Conservation (phyloP, 2,888 invertebrate genomes). For the Eupeodes latifasciatus region DNA sequence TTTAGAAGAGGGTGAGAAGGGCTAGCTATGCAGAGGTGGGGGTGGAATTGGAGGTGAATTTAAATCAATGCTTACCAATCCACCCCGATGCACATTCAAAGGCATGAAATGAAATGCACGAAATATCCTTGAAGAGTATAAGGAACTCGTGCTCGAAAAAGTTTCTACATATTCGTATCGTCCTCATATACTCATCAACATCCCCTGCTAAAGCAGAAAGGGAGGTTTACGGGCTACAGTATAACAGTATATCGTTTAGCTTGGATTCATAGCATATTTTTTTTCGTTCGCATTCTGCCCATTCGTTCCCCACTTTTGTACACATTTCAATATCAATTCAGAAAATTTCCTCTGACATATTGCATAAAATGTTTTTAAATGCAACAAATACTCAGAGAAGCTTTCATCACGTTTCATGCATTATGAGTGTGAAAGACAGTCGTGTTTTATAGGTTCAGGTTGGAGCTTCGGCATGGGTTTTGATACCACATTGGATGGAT, state of each 20-base stretch:
- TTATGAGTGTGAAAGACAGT: slow-evolving; percentile 61
- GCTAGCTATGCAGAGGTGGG: neutral
- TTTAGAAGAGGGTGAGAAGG: neutral
- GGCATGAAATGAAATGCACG: slow-evolving; percentile 54
- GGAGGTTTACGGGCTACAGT: neutral
- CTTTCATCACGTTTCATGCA: slow-evolving; percentile 65
- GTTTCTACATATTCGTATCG: neutral
- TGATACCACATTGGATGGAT: neutral
- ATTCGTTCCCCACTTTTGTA: slow-evolving; percentile 11
- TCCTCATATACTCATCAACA: neutral
- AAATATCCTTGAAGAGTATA: slow-evolving; percentile 66
- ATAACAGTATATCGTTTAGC: slow-evolving; percentile 17
- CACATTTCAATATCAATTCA: slow-evolving; percentile 67
- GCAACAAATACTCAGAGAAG: slow-evolving; percentile 65
- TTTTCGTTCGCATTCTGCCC: neutral
- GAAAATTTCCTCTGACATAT: slow-evolving; percentile 60
- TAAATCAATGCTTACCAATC: slow-evolving; percentile 67
- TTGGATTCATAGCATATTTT: slow-evolving; percentile 8
- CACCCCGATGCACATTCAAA: slow-evolving; percentile 43
- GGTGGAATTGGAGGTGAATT: slow-evolving; percentile 44
- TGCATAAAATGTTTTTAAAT: slow-evolving; percentile 71
- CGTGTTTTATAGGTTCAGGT: neutral
- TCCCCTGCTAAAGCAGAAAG: neutral
- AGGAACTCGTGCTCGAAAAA: slow-evolving; percentile 47
- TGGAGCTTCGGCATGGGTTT: neutral